Evolutionary conservation across 2,888 invertebrate species (phyloP), one percentile per base, ranked within the genome.

Genomic region (Plusia festucae): DNA sequence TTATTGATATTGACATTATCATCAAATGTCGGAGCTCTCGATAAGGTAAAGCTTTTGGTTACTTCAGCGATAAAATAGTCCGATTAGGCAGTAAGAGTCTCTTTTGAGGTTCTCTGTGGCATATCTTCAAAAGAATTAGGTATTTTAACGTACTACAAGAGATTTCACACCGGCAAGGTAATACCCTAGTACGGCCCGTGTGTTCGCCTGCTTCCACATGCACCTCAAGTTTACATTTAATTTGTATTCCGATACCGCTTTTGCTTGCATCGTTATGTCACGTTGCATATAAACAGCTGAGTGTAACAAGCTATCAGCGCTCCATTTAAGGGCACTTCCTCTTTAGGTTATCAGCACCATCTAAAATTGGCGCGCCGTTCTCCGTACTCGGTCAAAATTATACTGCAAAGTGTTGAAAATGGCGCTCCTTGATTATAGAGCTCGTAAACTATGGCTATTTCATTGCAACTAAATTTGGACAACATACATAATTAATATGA

Each of bases 171-270:
- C 56, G 55, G 18, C 22, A 52, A 34, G 62, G 27, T 54, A 52
- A 60, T 67, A 61, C 52, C 56, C n/a, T 16, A 65, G 62, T 66
- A 60, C 53, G 60, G 66, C 27, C 51, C 65, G 57, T 67, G 40
- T 68, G 66, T 73, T 71, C 67, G 52, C 64, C 34, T 2, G 53
- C 59, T 57, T 55, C 27, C 54, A 55, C 54, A 63, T 64, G 52
- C 61, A 67, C 70, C 64, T n/a, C 61, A 69, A 82, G 75, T 84
- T 84, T 78, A 72, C 78, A 74, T 80, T 81, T 78, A 80, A 86
- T 85, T 83, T 82, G 81, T 84, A 76, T 77, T 82, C 76, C 65
- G 68, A 76, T 74, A 70, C 66, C 64, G 65, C 68, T 60, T 68
- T 56, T 57, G 70, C 66, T 76, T 75, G 66, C 75, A 69, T 75